A percentile compares a stretch with the other conserved stretches of the same genome.
These are phyloP conservation scores for Uromys caudimaculatus DNA, from an alignment of 2,797 vertebrate species.

Conservation along the genomic window DNA sequence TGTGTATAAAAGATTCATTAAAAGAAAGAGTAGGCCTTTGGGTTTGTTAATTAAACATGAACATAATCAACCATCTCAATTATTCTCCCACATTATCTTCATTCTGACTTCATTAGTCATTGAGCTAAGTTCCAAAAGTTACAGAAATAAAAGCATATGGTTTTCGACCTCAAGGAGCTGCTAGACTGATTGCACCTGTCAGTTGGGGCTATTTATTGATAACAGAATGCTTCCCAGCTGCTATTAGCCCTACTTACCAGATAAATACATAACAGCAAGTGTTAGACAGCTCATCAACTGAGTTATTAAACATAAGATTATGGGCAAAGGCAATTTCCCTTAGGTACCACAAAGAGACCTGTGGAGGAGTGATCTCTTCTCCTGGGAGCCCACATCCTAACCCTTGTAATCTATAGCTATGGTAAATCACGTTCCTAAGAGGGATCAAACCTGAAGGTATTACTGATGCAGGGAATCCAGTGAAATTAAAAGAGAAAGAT, in stretches of 20 bases:
- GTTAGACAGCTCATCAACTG: not conserved
- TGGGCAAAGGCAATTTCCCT: not conserved
- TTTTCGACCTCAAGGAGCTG: not conserved
- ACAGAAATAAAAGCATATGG: conserved; percentile 10
- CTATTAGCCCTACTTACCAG: conserved; percentile 47
- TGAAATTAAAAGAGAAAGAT: not conserved
- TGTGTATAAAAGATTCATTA: conserved; percentile 39
- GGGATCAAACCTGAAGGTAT: not conserved
- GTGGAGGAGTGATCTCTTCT: not conserved
- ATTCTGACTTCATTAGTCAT: not conserved
- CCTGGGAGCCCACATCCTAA: not conserved
- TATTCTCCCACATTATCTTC: conserved; percentile 25
- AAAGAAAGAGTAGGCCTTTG: conserved; percentile 27
- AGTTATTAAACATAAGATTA: conserved; percentile 24
- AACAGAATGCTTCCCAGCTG: conserved; percentile 6
- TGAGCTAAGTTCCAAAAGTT: not conserved
- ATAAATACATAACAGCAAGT: conserved; percentile 40
- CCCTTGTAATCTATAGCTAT: not conserved
- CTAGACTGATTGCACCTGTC: not conserved
- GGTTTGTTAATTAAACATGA: conserved; percentile 54
- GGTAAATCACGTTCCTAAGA: not conserved
- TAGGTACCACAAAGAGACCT: not conserved
- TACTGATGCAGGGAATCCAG: not conserved
- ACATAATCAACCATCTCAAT: conserved; percentile 30
- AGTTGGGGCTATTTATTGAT: not conserved